Evolutionary conservation across 2,797 vertebrate genomes (phyloP).

Genomic region (Tangara arthus): DNA sequence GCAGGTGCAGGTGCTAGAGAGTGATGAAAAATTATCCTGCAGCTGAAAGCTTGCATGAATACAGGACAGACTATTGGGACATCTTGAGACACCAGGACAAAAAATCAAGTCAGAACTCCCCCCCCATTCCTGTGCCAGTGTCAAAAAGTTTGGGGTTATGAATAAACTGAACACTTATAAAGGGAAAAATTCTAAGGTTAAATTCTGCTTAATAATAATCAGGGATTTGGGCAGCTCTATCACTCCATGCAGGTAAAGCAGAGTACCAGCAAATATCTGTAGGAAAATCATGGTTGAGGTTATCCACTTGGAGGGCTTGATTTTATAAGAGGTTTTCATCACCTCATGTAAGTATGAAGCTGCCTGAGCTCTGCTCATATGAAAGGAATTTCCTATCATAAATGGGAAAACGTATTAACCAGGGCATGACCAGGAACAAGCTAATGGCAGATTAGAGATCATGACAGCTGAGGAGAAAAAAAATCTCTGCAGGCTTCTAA

Average conservation of each 20-base stretch:
- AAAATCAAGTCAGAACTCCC: not conserved
- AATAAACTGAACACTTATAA: not conserved
- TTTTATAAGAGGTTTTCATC: slow-evolving; percentile 55
- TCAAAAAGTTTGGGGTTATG: not conserved
- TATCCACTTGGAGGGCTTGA: not conserved
- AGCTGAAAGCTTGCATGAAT: not conserved
- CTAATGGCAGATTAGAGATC: not conserved
- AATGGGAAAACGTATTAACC: slow-evolving; percentile 13
- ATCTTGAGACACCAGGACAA: not conserved
- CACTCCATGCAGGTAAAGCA: not conserved
- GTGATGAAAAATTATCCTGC: not conserved
- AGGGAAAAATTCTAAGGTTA: not conserved
- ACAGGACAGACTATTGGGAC: not conserved
- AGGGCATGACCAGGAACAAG: not conserved
- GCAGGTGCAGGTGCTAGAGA: not conserved
- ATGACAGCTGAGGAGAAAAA: not conserved
- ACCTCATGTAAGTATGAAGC: not conserved
- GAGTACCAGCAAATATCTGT: not conserved
- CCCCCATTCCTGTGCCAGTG: fast-evolving
- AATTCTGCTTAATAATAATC: not conserved
- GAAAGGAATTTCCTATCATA: slow-evolving; percentile 14
- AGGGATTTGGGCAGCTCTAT: not conserved
- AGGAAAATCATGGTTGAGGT: not conserved
- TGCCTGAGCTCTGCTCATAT: not conserved
- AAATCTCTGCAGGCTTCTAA: not conserved